phyloP scores from a whole-genome alignment of 2,888 invertebrate genomes.

The Furcula furcula region DNA sequence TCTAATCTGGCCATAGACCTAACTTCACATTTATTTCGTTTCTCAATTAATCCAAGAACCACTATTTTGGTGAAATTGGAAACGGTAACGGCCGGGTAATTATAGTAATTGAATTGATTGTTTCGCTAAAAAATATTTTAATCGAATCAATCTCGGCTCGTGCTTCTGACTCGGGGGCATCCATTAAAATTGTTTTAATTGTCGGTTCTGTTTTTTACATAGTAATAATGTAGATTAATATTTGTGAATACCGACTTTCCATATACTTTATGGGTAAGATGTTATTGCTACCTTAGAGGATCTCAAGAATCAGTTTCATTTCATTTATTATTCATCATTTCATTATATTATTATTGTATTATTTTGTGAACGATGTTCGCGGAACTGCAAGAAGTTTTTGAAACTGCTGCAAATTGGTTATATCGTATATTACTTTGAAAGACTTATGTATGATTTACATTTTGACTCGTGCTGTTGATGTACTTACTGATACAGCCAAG shows the following conservation, averaged over 20 bases:
- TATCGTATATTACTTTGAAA: too few relatives aligned
- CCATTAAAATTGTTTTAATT: conserved; percentile 2
- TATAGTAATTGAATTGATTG: conserved; percentile 8
- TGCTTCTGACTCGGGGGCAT: conserved; percentile 2
- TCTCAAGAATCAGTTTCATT: too few relatives aligned
- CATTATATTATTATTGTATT: too few relatives aligned
- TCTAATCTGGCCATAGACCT: neutral
- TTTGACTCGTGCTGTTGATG: too few relatives aligned
- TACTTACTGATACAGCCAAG: too few relatives aligned
- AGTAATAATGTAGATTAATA: neutral
- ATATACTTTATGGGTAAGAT: too few relatives aligned
- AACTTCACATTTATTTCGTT: neutral
- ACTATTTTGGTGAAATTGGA: conserved; percentile 2
- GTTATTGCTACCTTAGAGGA: too few relatives aligned
- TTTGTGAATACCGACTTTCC: neutral
- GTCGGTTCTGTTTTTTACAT: neutral
- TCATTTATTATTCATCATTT: too few relatives aligned
- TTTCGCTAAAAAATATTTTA: conserved; percentile 4
- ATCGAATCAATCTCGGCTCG: neutral
- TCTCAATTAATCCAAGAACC: conserved; percentile 3
- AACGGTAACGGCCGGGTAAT: conserved; percentile 19
- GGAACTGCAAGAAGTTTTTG: too few relatives aligned
- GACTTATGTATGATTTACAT: too few relatives aligned
- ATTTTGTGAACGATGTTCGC: too few relatives aligned
- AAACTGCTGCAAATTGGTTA: too few relatives aligned